phyloP scores from a whole-genome alignment of 2,888 invertebrate species.

The Volucella inanis region DNA sequence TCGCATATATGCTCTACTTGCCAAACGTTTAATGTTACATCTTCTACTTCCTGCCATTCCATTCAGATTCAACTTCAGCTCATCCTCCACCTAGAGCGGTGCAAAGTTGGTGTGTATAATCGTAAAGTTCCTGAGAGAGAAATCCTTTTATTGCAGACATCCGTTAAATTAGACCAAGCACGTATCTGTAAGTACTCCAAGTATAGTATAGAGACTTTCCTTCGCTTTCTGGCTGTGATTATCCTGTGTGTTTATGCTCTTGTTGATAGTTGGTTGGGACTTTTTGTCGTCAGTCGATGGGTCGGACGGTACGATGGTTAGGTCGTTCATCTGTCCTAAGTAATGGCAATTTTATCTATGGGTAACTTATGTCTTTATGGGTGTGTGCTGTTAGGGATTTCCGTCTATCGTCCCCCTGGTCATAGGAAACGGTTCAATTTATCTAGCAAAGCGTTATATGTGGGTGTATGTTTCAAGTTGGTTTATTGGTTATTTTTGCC shows the following conservation, averaged over 20 bases:
- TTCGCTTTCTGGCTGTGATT: slow-evolving; percentile 57
- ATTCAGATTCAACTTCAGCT: slow-evolving; percentile 15
- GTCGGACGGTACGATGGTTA: slow-evolving; percentile 30
- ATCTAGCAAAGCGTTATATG: slow-evolving; percentile 6
- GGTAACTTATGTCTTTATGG: slow-evolving; percentile 53
- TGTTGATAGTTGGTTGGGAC: slow-evolving; percentile 66
- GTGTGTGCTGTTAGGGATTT: slow-evolving; percentile 23
- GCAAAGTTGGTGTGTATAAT: slow-evolving; percentile 54
- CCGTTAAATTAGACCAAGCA: slow-evolving; percentile 63
- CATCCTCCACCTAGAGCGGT: slow-evolving; percentile 9
- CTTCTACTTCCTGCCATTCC: slow-evolving; percentile 47
- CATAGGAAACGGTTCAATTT: slow-evolving; percentile 38
- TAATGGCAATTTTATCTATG: slow-evolving; percentile 64
- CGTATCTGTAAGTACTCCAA: slow-evolving; percentile 61
- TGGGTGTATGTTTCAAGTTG: slow-evolving; percentile 45
- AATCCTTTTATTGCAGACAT: slow-evolving; percentile 66
- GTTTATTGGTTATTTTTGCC: slow-evolving; percentile 31
- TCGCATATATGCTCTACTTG: slow-evolving; percentile 49
- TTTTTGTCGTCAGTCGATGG: slow-evolving; percentile 64
- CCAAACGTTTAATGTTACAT: slow-evolving; percentile 66
- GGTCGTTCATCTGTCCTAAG: slow-evolving; percentile 57
- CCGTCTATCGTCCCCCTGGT: background rate
- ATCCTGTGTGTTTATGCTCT: slow-evolving; percentile 66
- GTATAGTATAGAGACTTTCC: slow-evolving; percentile 31
- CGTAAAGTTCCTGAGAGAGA: slow-evolving; percentile 62